These are phyloP conservation scores for Squalus acanthias DNA, from an alignment of 2,797 vertebrate genomes.

Conservation along the genomic window DNA sequence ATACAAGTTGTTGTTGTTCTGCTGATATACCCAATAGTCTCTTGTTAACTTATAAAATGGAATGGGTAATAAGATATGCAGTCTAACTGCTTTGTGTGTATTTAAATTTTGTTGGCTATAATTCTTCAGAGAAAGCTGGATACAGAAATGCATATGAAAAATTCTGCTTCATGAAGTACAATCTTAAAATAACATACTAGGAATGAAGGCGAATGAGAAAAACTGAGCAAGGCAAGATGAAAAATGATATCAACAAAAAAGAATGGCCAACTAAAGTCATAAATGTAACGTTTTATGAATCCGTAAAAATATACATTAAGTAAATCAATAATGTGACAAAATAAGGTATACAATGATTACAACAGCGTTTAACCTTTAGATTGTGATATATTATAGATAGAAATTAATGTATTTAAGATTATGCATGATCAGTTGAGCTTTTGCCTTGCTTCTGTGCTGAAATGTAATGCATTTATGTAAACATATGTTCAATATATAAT, in stretches of 20 bases:
- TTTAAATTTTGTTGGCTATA: too few species aligned
- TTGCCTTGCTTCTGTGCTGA: background rate
- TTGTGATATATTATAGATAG: background rate
- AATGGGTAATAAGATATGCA: background rate
- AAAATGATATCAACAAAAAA: background rate
- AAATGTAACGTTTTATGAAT: background rate
- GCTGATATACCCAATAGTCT: background rate
- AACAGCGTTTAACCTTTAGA: conserved; percentile 17
- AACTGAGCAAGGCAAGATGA: background rate
- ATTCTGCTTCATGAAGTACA: background rate
- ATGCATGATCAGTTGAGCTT: background rate
- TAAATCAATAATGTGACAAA: background rate
- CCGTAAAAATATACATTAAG: background rate
- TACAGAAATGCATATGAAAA: background rate
- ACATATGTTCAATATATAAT: too few species aligned
- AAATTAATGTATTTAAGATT: background rate
- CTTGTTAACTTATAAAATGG: background rate
- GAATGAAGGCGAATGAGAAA: background rate
- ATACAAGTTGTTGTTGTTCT: background rate
- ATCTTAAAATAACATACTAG: background rate
- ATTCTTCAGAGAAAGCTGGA: background rate
- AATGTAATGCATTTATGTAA: background rate
- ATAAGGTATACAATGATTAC: background rate
- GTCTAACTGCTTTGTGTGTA: background rate
- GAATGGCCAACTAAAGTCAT: conserved; percentile 13